A percentile compares a stretch with the other conserved stretches of the same genome.
Evolutionary conservation across 2,888 invertebrate genomes (phyloP).

Genomic region (Xylota segnis): DNA sequence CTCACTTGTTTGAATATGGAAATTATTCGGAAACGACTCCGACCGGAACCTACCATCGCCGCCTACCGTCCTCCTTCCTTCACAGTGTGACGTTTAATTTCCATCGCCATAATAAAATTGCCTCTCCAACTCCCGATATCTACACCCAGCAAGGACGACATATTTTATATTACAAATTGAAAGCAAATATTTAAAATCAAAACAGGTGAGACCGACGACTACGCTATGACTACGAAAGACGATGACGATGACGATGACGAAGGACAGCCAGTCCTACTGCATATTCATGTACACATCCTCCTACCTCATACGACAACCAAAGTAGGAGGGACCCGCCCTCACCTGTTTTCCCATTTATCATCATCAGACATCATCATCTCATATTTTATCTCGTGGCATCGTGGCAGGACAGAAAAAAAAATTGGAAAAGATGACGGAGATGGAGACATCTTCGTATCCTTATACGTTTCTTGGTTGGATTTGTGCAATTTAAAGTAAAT

Average conservation of each 20-base stretch:
- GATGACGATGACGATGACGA: constrained; percentile 30
- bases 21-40: constrained; percentile 13
- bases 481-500: constrained; percentile 75
- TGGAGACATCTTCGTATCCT: constrained; percentile 68
- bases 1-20: constrained; percentile 18
- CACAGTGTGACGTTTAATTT: constrained; percentile 71
- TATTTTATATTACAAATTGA: constrained; percentile 74
- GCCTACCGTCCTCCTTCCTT: not conserved
- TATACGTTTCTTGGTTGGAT: constrained; percentile 64
- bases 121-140: not conserved
- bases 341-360: constrained; percentile 74
- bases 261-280: constrained; percentile 18
- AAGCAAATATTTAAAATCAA: constrained; percentile 77
- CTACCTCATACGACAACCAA: constrained; percentile 8
- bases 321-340: constrained; percentile 9
- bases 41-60: too few species aligned
- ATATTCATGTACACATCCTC: constrained; percentile 35
- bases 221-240: constrained; percentile 1
- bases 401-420: constrained; percentile 33
- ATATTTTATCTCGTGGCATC: constrained; percentile 70
- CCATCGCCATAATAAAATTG: constrained; percentile 67
- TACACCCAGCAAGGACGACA: constrained; percentile 52
- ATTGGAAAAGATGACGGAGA: constrained; percentile 44
- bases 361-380: constrained; percentile 76
- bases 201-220: constrained; percentile 58